Base-by-base conservation (phyloP, 30 jellyfish, hydroid and myxozoan species). In the Catostylus mosaicus region DNA sequence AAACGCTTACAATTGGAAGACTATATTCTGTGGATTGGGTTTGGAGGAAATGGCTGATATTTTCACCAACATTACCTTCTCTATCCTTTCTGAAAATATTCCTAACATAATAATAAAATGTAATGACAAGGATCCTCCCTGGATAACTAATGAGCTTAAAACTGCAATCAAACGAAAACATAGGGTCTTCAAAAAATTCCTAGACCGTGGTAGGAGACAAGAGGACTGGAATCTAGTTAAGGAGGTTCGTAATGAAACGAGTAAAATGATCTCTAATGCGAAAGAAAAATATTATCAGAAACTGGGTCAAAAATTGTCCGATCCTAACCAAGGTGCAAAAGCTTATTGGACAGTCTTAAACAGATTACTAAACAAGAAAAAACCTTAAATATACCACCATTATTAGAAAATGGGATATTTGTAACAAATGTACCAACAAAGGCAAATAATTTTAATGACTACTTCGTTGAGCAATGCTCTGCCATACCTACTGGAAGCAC, bases 81-180 rank as follows among this genome's bases (percentile, higher is more conserved):
- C 81, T 43, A 84, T 59, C 2, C 46, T 84, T 33, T 16, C 51
- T 10, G 36, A 68, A 33, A 51, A 31, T 16, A 71, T 84, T 45
- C 84, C 95, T 20, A 73, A 84, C 80, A 64, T 57, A 34, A 54
- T 74, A 32, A 33, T 84, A 3, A 61, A 51, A 35, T 60, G 76
- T 31, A 35, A 52, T 48, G 81, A 84, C 47, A 72, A 84, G 47
- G 89, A 84, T 47, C 75, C 89, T 40, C 88, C 73, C 47, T 84
- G 89, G 95, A 84, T 84, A 64, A 84, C 88, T 9, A 61, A 68
- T 26, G 81, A 83, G 37, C 43, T 83, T 0, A 83, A 83, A 60
- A 47, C 56, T 14, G 78, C 77, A 6, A 73, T 84, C 75, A 75
- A 62, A 50, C 83, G 85, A 33, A 84, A 72, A 63, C 83, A 74